Percentiles rank a stretch among this genome's conserved stretches.
phyloP scores from a whole-genome alignment of 2,797 vertebrate genomes.

The Acanthis flammea region DNA sequence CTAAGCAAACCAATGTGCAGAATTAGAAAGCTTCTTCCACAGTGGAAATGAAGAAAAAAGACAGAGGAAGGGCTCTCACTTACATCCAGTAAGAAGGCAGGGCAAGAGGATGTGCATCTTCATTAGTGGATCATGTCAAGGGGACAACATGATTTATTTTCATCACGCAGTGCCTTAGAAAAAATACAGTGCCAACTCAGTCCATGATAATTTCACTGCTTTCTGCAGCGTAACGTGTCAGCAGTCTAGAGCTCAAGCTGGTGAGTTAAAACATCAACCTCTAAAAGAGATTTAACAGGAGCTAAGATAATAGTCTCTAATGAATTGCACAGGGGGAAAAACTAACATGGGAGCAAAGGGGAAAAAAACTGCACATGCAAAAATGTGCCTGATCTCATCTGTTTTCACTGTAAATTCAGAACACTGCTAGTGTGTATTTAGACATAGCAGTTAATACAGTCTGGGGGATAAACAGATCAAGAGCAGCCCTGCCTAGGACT shows the following conservation, averaged over 20 bases:
- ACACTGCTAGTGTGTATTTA: background rate
- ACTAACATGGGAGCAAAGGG: background rate
- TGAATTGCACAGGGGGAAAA: background rate
- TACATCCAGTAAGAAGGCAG: background rate
- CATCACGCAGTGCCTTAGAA: background rate
- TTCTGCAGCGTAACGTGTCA: background rate
- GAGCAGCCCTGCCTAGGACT: background rate
- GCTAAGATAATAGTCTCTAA: background rate
- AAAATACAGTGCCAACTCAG: background rate
- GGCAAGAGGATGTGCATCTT: constrained; percentile 15
- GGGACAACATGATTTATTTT: constrained; percentile 43
- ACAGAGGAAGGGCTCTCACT: background rate
- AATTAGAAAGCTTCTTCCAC: constrained; percentile 31
- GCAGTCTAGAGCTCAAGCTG: constrained; percentile 6
- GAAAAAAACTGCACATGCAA: background rate
- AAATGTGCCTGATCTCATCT: background rate
- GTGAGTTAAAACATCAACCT: background rate
- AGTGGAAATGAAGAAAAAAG: constrained; percentile 8
- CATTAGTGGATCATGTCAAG: constrained; percentile 16
- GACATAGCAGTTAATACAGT: background rate
- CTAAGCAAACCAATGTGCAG: constrained; percentile 28
- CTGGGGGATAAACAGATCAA: background rate
- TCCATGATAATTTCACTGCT: constrained; percentile 13
- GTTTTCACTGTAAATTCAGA: constrained; percentile 7
- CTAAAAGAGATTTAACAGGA: background rate